Evolutionary conservation across 2,888 invertebrate genomes (phyloP), one percentile per base, ranked within the genome.

Genomic region (Terebella lapidaria): DNA sequence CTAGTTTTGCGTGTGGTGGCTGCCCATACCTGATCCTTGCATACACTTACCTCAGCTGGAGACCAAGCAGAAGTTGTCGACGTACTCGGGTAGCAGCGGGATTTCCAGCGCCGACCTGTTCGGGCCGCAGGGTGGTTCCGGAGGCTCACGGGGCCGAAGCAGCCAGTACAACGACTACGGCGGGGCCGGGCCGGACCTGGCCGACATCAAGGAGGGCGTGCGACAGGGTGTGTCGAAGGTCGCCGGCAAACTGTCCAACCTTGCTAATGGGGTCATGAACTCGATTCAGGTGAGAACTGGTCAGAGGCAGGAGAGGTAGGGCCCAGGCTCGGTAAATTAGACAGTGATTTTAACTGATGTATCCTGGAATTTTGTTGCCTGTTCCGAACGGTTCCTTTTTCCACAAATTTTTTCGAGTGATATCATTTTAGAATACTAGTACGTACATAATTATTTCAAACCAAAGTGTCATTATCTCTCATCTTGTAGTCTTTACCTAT

Each of bases 51-150:
- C n/a, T 35, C 70, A 82, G 82, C 80, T 74, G 68, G 82, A 83
- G 63, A 77, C 76, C 1, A 74, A 72, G 61, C 74, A 78, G 60
- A 87, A 85, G 71, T 75, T 88, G 58, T 82, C 84, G 35, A 85
- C 94, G 67, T 97, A 96, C 84, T 92, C 94, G 82, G 96, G 96
- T 62, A 92, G 92, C 71, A 88, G 87, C 67, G 90, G 92, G 81
- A 96, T 99, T 81, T 96, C 96, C 26, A 96, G 95, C 24, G 91
- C 94, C 2, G 97, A 99, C 81, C 91, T 92, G 81, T 99, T 97
- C 84, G 90, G 90, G 28, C 66, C 61, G 4, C 67, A 67, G 29
- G 84, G 85, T 68, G 84, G 59, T 24, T 26, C 59, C 30, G 85
- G 85, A 68, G 84, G 61, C 54, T n/a, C 55, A n/a, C 27, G 59